Evolutionary conservation across 2,113 vertebrate species (phyloP).

Genomic region (Eurystomus gularis): DNA sequence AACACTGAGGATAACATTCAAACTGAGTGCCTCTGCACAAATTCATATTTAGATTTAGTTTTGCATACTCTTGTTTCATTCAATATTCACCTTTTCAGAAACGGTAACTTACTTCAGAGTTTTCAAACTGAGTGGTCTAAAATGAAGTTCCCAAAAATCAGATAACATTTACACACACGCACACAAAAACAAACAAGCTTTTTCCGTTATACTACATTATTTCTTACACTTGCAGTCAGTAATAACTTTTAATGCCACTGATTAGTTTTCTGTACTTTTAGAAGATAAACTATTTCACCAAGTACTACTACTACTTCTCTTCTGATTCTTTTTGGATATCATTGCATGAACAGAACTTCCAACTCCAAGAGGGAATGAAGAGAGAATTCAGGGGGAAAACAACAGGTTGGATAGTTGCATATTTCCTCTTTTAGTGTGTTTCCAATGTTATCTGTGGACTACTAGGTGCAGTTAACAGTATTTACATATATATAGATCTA

Average conservation of each 20-base stretch:
- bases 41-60: neutral
- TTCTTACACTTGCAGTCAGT: neutral
- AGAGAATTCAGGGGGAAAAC: neutral
- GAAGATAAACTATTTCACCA: neutral
- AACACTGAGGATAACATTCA: neutral
- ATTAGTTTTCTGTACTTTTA: neutral
- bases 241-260: neutral
- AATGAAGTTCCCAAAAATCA: neutral
- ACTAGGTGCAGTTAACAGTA: neutral
- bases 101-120: neutral
- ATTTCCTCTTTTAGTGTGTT: neutral
- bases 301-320: neutral
- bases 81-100: neutral
- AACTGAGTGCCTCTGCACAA: neutral
- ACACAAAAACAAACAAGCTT: too few relatives aligned
- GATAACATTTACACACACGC: neutral
- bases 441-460: neutral
- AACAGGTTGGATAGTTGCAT: neutral
- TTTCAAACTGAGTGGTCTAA: neutral
- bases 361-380: neutral
- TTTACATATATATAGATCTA: neutral
- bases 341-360: neutral
- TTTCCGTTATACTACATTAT: neutral
- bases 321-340: neutral
- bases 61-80: neutral